Conservation (phyloP, 1,140 invertebrate genomes). For the Theocolax elegans region DNA sequence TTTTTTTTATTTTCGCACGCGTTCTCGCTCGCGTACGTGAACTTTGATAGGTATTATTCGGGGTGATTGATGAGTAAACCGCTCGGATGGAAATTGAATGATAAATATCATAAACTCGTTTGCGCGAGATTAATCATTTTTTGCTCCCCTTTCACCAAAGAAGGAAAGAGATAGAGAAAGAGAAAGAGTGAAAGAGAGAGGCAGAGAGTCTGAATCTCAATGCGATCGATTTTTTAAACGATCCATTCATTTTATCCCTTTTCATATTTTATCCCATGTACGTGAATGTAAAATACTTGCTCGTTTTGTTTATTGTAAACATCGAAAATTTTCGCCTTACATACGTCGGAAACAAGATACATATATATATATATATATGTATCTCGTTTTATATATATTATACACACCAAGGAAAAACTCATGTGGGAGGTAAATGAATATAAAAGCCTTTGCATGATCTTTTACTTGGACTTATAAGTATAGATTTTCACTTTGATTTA, state of each 20-base stretch:
- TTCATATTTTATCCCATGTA: not conserved
- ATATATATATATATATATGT: too few relatives aligned
- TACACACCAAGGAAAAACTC: too few relatives aligned
- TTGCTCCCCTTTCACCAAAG: not conserved
- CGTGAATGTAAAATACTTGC: too few relatives aligned
- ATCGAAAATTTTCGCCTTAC: too few relatives aligned
- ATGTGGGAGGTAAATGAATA: too few relatives aligned
- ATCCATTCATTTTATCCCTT: not conserved
- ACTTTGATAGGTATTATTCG: conserved; percentile 31
- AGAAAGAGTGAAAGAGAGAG: too few relatives aligned
- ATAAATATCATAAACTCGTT: conserved; percentile 38
- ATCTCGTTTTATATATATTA: too few relatives aligned
- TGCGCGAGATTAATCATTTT: conserved; percentile 23
- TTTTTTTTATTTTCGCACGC: conserved; percentile 3
- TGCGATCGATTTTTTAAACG: conserved; percentile 4
- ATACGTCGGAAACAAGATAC: too few relatives aligned
- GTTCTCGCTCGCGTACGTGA: not conserved
- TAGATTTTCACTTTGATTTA: conserved; percentile 16
- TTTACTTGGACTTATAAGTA: too few relatives aligned
- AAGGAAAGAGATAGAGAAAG: too few relatives aligned
- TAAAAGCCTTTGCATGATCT: too few relatives aligned
- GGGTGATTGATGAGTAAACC: conserved; percentile 21
- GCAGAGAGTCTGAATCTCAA: not conserved
- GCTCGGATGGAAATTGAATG: conserved; percentile 22
- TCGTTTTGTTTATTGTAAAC: too few relatives aligned